Evolutionary conservation across 2,797 vertebrate genomes (phyloP).

Genomic region (Pteropus rufus): DNA sequence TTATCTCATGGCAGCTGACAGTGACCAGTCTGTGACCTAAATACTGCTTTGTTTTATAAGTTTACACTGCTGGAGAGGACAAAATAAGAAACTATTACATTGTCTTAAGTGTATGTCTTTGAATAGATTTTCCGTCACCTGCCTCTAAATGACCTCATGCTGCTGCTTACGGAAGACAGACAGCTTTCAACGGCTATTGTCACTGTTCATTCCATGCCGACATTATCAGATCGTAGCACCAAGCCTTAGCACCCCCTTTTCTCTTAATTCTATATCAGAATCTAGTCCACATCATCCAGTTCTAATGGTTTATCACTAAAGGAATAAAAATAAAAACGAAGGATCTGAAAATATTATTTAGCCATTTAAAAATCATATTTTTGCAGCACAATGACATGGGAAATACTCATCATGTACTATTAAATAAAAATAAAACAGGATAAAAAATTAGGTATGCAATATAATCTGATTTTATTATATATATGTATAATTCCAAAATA

Average conservation of each 20-base stretch:
- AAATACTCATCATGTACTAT: background rate
- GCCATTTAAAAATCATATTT: background rate
- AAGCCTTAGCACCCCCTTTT: background rate
- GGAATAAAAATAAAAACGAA: background rate
- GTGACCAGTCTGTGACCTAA: background rate
- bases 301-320: background rate
- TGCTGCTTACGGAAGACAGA: background rate
- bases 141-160: background rate
- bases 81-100: background rate
- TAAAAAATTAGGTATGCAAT: background rate
- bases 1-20: background rate
- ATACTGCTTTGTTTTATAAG: background rate
- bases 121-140: conserved; percentile 25
- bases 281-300: background rate
- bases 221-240: background rate
- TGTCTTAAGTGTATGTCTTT: background rate
- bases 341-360: background rate
- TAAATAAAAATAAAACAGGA: background rate
- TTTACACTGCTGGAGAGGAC: background rate
- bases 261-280: background rate
- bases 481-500: background rate
- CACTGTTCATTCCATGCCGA: background rate
- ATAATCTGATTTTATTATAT: background rate
- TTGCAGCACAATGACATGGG: background rate
- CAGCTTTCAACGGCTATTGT: background rate